Evolutionary conservation across 2,888 invertebrate species (phyloP).

Genomic region (Stegophylla sp.): DNA sequence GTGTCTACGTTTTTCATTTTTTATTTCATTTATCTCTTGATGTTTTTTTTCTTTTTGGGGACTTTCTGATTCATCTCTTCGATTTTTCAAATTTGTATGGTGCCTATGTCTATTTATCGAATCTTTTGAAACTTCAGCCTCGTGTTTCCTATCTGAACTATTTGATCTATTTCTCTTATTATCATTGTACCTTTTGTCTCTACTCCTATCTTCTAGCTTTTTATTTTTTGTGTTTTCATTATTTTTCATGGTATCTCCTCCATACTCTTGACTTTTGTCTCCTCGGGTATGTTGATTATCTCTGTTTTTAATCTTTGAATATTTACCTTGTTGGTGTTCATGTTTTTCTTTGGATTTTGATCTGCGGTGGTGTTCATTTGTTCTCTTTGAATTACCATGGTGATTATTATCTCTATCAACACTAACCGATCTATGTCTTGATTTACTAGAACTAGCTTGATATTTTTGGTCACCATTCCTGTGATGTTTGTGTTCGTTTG

Average conservation of each 20-base stretch:
- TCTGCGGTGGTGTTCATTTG: constrained; percentile 3
- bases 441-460: constrained; percentile 1
- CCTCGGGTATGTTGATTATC: constrained; percentile 41
- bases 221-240: background rate
- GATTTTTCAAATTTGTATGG: background rate
- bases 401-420: constrained; percentile 2
- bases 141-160: constrained; percentile 32
- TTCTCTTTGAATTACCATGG: constrained; percentile 11
- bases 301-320: constrained; percentile 40
- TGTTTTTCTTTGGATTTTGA: constrained; percentile 17
- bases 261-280: too few species aligned
- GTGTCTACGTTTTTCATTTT: constrained; percentile 61
- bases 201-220: background rate
- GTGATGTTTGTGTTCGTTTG: constrained; percentile 12
- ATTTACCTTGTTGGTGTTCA: constrained; percentile 13
- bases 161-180: constrained; percentile 54
- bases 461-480: constrained; percentile 27
- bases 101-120: constrained; percentile 58
- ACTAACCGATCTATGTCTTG: constrained; percentile 16
- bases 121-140: constrained; percentile 28
- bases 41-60: background rate
- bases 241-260: background rate
- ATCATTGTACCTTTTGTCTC: constrained; percentile 34
- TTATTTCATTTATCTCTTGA: constrained; percentile 19
- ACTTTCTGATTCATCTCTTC: constrained; percentile 16